Evolutionary conservation across 2,888 invertebrate species (phyloP).

Genomic region (Heliconius ismenius): DNA sequence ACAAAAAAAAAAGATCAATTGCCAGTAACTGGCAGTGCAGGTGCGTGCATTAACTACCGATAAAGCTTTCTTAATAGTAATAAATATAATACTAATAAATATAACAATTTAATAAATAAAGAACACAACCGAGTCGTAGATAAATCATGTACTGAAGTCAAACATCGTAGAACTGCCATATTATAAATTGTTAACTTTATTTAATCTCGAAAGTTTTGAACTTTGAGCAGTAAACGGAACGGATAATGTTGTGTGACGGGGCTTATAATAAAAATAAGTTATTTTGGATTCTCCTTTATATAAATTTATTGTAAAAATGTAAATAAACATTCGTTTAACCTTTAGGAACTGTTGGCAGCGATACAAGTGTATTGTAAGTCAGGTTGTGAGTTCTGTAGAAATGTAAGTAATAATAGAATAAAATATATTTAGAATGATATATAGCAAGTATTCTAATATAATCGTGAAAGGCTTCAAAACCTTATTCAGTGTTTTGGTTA

Average conservation of each 20-base stretch:
- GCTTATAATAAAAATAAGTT: background rate
- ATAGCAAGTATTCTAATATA: background rate
- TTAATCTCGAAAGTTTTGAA: background rate
- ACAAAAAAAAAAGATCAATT: too few species aligned
- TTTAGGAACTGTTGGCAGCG: background rate
- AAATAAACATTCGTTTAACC: background rate
- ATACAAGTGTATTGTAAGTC: background rate
- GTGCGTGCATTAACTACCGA: too few species aligned
- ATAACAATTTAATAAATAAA: too few species aligned
- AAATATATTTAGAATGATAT: background rate
- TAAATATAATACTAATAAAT: too few species aligned
- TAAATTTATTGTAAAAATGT: background rate
- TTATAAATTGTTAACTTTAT: slow-evolving; percentile 21
- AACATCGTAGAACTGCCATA: slow-evolving; percentile 1
- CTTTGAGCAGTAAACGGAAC: background rate
- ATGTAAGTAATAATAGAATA: background rate
- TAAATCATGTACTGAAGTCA: background rate
- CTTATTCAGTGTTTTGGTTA: too few species aligned
- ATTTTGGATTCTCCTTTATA: background rate
- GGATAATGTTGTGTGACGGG: background rate
- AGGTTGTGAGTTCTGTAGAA: background rate
- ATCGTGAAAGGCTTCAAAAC: too few species aligned
- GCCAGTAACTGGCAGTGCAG: too few species aligned
- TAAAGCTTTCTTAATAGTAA: too few species aligned
- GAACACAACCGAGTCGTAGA: background rate